Evolutionary conservation across 2,113 vertebrate genomes (phyloP).

Genomic region (Urocolius indicus): DNA sequence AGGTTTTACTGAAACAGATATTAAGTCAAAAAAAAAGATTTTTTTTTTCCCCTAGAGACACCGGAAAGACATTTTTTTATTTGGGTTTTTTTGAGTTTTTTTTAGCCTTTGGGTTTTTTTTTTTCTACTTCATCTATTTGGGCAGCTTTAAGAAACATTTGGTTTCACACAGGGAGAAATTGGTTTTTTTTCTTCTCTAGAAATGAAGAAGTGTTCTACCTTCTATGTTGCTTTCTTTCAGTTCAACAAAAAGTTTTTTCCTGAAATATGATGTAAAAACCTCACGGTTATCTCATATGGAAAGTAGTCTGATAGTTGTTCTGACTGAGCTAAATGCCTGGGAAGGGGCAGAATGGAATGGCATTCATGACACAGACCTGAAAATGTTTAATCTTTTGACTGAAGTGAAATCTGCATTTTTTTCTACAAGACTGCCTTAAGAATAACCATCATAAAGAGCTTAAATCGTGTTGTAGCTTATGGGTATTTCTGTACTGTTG

Average conservation of each 20-base stretch:
- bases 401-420: constrained; percentile 10
- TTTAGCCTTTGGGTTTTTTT: neutral
- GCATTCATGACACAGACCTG: neutral
- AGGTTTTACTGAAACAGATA: neutral
- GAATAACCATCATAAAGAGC: neutral
- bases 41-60: neutral
- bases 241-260: neutral
- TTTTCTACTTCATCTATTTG: neutral
- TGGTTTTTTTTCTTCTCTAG: neutral
- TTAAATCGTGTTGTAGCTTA: constrained; percentile 12
- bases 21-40: neutral
- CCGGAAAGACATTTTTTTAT: neutral
- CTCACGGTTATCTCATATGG: neutral
- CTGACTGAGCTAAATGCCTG: neutral
- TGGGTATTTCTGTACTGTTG: constrained; percentile 40
- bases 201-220: neutral
- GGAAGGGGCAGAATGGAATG: neutral
- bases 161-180: neutral
- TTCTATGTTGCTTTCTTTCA: neutral
- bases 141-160: neutral
- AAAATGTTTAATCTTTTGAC: constrained; percentile 3
- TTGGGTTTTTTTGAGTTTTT: neutral
- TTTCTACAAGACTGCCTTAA: neutral
- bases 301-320: neutral
- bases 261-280: neutral